Base-by-base conservation (phyloP, 2,888 invertebrate genomes). In the Teleogryllus oceanicus region DNA sequence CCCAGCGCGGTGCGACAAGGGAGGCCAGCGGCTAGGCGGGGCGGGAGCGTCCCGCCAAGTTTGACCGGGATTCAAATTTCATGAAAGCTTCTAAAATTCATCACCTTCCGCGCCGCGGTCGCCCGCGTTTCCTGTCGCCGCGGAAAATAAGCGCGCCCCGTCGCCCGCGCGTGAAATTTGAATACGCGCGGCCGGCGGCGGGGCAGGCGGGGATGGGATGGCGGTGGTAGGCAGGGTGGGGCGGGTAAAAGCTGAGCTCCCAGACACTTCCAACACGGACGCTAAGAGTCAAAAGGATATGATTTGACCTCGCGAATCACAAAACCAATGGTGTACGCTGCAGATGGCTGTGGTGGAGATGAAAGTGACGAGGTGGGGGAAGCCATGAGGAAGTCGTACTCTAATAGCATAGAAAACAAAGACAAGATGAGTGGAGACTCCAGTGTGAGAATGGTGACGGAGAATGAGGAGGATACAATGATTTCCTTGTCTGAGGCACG, bases 61-160 rank as follows among this genome's bases (percentile, higher is more conserved):
- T 62, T 62, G 62, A 62, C 62, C 62, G 62, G 16, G 62, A 62
- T 62, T 62, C 62, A 62, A 62, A 62, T 62, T 62, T 62, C 62
- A 62, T 62, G 62, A 62, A 62, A 13, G 62, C 62, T 62, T 62
- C 62, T 62, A 62, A 62, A 62, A 62, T 62, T 62, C 62, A 62
- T 62, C 62, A 11, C 62, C n/a, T 62, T n/a, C 62, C 62, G 13
- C 62, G 62, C 62, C 62, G 62, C 62, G 16, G 62, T 62, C 62
- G 62, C 62, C 62, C 62, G 62, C 62, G 62, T 62, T 62, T 62
- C 62, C 62, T 62, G 62, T 62, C 62, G 62, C 62, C 62, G 62
- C 13, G n/a, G 62, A 62, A 62, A 62, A 62, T 62, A 62, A 62
- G 62, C 62, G 62, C 62, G 62, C 62, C 62, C 62, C 62, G n/a